phyloP scores from a whole-genome alignment of 37 sponge, comb jelly and placozoan genomes.

The Halichondria panicea region DNA sequence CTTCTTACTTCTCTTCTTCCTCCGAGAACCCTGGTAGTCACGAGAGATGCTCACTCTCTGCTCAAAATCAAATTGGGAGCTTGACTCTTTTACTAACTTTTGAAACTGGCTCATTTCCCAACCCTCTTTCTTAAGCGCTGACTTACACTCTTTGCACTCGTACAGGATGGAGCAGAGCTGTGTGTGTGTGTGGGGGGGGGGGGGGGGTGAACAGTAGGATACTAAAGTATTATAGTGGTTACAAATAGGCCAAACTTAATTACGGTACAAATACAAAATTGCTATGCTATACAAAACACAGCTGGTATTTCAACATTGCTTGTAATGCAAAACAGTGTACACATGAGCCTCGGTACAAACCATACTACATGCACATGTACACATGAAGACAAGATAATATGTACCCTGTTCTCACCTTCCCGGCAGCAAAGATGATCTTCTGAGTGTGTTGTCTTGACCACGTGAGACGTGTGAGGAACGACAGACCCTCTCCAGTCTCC shows the following conservation, averaged over 20 bases:
- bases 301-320: no score
- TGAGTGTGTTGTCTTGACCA: conserved; percentile 60
- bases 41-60: conserved; percentile 9
- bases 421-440: conserved; percentile 67
- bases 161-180: conserved; percentile 68
- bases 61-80: conserved; percentile 3
- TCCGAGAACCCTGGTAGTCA: conserved; percentile 11
- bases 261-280: neutral
- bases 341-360: no score
- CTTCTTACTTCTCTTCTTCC: conserved; percentile 21
- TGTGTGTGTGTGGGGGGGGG: no score
- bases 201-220: neutral
- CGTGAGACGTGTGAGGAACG: conserved; percentile 37
- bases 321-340: no score
- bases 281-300: no score
- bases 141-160: conserved; percentile 51
- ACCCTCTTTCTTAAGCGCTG: conserved; percentile 60
- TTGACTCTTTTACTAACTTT: neutral
- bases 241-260: neutral
- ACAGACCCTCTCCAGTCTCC: conserved; percentile 45
- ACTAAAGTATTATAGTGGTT: neutral
- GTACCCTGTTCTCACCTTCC: conserved; percentile 59
- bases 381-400: no score
- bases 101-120: conserved; percentile 64
- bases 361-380: no score